Evolutionary conservation across 2,113 vertebrate species (phyloP).

Genomic region (Paramisgurnus dabryanus): DNA sequence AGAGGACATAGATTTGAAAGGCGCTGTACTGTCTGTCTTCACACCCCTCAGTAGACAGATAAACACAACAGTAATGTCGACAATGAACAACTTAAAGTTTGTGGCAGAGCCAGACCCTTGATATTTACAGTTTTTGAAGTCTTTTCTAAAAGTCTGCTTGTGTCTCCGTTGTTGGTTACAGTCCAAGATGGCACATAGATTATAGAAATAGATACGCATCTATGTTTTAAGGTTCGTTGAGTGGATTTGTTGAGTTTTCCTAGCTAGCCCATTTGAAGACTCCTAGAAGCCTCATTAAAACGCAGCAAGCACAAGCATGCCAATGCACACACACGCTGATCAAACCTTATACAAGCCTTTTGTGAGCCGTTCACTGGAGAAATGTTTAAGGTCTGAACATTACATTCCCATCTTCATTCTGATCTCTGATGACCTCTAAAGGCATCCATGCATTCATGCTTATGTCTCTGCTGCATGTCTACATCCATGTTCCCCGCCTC

Average conservation of each 20-base stretch:
- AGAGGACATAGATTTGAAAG: not conserved
- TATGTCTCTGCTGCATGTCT: conserved; percentile 8
- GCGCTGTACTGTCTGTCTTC: not conserved
- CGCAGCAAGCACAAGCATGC: not conserved
- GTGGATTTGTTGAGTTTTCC: not conserved
- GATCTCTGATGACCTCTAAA: not conserved
- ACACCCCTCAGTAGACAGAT: not conserved
- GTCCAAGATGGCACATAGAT: conserved; percentile 31
- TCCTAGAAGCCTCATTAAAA: not conserved
- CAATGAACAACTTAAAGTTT: not conserved
- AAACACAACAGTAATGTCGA: not conserved
- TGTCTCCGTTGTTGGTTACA: conserved; percentile 1
- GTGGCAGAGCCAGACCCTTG: conserved; percentile 3
- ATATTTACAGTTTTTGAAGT: not conserved
- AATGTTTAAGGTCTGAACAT: not conserved
- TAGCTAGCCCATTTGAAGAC: not conserved
- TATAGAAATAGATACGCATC: not conserved
- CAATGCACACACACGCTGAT: not conserved
- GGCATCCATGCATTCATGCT: not conserved
- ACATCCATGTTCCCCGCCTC: not conserved
- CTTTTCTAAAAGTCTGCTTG: not conserved
- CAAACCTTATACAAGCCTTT: not conserved
- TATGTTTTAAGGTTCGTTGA: not conserved
- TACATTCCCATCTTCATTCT: not conserved
- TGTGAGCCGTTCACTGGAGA: not conserved